Conservation (phyloP, 2,797 vertebrate species). For the Graptemys geographica region DNA sequence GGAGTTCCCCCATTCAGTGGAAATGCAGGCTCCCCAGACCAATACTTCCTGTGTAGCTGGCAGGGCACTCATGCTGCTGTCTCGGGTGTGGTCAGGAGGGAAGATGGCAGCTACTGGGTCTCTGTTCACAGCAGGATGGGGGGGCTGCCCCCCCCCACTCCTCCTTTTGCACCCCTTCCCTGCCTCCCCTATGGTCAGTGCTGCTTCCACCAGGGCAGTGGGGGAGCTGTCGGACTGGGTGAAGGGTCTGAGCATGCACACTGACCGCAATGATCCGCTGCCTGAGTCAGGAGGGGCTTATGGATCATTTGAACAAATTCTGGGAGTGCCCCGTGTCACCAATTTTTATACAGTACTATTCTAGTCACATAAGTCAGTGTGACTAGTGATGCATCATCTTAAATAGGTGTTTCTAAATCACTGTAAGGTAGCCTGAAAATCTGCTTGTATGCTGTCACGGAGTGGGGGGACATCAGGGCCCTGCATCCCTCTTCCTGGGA, state of each 20-base stretch:
- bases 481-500: too few species aligned
- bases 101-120: background rate
- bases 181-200: background rate
- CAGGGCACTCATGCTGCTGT: background rate
- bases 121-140: background rate
- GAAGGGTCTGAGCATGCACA: background rate
- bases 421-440: conserved; percentile 5
- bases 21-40: background rate
- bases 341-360: background rate
- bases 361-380: background rate
- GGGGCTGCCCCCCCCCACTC: background rate
- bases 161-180: background rate
- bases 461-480: too few species aligned
- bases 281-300: background rate
- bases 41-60: background rate
- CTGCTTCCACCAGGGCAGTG: background rate
- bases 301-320: background rate
- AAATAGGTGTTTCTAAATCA: background rate
- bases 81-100: background rate
- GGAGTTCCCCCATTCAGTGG: background rate
- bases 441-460: background rate
- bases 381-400: background rate
- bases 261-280: background rate
- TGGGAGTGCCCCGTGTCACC: background rate
- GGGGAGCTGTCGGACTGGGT: background rate